These are phyloP conservation scores for Nerophis ophidion DNA, from an alignment of 2,113 vertebrate species.

Conservation along the genomic window DNA sequence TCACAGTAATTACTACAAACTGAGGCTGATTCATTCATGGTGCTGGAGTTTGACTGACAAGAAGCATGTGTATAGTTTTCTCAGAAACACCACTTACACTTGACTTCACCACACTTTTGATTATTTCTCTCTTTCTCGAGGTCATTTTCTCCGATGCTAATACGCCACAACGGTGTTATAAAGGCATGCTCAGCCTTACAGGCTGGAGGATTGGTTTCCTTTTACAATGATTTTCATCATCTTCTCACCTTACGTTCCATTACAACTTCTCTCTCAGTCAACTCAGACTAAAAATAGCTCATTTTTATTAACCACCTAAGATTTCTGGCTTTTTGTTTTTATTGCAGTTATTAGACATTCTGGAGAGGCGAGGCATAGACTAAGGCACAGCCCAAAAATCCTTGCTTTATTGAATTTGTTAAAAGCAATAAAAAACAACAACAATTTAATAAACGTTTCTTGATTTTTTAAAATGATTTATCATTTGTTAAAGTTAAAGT, in stretches of 20 bases:
- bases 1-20: slow-evolving; percentile 50
- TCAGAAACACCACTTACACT: slow-evolving; percentile 28
- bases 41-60: slow-evolving; percentile 24
- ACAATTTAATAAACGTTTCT: not conserved
- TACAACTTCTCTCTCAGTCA: not conserved
- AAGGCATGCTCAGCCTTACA: slow-evolving; percentile 5
- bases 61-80: slow-evolving; percentile 27
- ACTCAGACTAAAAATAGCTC: slow-evolving; percentile 1
- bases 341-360: not conserved
- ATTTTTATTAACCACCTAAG: not conserved
- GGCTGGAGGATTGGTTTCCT: slow-evolving; percentile 34
- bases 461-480: not conserved
- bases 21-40: slow-evolving; percentile 56
- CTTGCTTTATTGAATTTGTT: not conserved
- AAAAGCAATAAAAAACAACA: too few relatives aligned
- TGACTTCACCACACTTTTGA: slow-evolving; percentile 31
- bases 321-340: not conserved
- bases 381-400: not conserved
- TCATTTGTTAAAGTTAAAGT: too few relatives aligned
- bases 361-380: not conserved
- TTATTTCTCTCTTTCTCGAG: slow-evolving; percentile 23
- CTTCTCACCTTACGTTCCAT: slow-evolving; percentile 17
- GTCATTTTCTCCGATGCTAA: slow-evolving; percentile 12
- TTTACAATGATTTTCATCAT: slow-evolving; percentile 26
- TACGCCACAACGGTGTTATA: slow-evolving; percentile 21